phyloP scores from a whole-genome alignment of 2,113 vertebrate genomes.

The Hyperoodon ampullatus region DNA sequence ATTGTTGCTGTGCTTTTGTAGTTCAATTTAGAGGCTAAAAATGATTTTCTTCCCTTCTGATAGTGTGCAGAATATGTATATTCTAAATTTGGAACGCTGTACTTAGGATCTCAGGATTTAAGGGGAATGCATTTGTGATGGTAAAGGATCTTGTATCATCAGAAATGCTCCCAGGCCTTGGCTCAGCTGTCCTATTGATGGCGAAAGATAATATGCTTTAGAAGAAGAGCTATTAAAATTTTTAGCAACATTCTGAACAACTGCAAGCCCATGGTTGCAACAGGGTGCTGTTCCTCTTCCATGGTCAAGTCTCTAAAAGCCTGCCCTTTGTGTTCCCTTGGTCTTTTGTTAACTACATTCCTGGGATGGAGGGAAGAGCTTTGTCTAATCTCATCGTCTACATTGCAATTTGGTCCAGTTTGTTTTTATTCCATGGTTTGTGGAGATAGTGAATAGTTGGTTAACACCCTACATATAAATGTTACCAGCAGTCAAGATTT shows the following conservation, averaged over 20 bases:
- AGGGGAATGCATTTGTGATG: constrained; percentile 43
- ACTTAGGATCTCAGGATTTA: constrained; percentile 44
- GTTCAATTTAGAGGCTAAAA: constrained; percentile 52
- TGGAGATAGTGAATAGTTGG: neutral
- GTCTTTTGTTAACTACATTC: neutral
- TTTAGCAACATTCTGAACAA: constrained; percentile 6
- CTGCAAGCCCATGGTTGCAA: neutral
- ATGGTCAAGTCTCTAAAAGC: neutral
- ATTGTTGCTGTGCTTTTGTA: constrained; percentile 11
- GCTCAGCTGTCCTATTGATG: constrained; percentile 62
- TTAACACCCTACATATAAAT: neutral
- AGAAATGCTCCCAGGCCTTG: constrained; percentile 34
- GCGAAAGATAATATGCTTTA: neutral
- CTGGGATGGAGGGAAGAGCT: neutral
- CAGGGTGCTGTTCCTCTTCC: neutral
- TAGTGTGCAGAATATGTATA: constrained; percentile 43
- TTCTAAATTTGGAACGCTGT: constrained; percentile 63
- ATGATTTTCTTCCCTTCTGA: constrained; percentile 59
- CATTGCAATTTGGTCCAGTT: neutral
- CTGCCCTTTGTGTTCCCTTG: neutral
- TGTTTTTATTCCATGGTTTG: neutral
- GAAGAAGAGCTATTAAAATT: neutral
- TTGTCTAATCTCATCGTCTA: neutral
- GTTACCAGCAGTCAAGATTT: neutral
- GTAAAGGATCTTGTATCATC: constrained; percentile 53